Base-by-base conservation (phyloP, 2,113 vertebrate species). In the Dipodomys merriami region DNA sequence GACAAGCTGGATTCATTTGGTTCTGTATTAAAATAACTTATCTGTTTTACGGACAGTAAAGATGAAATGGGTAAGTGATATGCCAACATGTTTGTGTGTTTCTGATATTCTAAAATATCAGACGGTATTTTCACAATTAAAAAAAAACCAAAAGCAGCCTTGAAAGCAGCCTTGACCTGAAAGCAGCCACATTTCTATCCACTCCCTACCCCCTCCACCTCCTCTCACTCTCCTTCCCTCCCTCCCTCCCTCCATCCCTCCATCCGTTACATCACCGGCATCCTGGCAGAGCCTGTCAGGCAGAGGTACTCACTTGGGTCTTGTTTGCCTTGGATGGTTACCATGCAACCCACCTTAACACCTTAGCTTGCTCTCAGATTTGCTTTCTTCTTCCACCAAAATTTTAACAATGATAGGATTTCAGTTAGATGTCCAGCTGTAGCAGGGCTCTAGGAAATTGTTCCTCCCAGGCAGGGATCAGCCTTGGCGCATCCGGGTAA, bases 291-390 rank as follows among this genome's bases (percentile, higher is more conserved):
- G 13, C 1, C 0, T 2, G 22, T 11, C 49, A 2, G 2, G 80
- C 22, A 7, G 18, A 84, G 33, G 30, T 89, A 95, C 93, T 97
- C 96, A 97, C 97, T 97, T 90, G 78, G 86, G 94, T 93, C 91
- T 94, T 87, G 81, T 25, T 96, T 94, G 95, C 65, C 93, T 96
- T 96, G 95, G 81, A 85, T 79, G 93, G 85, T 49, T 74, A 85
- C 93, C 91, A 96, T 95, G 22, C 90, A 85, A 96, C 96, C 95
- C 97, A 94, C 93, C 96, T 97, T 90, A 97, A 95, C 95, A 98
- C 96, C 86, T 76, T 81, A 91, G 95, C 83, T 95, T 64, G 35
- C 87, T 90, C 92, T 94, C 86, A 96, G 86, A 88, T 92, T 94
- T 95, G 86, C 78, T 96, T 96, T 64, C 65, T 91, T 78, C 74